Evolutionary conservation across 2,888 invertebrate species (phyloP).

Genomic region (Rhingia rostrata): DNA sequence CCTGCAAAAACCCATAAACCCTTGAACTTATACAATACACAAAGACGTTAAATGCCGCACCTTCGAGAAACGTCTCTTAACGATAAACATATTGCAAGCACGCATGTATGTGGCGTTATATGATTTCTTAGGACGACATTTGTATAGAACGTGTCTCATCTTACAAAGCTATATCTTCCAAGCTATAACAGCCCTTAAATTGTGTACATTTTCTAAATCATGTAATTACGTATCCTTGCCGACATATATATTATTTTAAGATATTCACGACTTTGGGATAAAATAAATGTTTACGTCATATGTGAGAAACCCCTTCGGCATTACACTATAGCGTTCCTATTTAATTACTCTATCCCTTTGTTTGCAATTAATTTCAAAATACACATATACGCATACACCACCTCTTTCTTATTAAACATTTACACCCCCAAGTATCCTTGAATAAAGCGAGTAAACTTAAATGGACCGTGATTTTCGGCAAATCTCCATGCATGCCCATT

Average conservation of each 20-base stretch:
- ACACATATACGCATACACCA: conserved; percentile 2
- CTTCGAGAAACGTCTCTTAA: too few species aligned
- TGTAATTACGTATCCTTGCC: background rate
- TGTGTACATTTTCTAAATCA: background rate
- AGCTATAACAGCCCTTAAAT: too few species aligned
- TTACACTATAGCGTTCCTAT: conserved; percentile 60
- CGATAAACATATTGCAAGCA: too few species aligned
- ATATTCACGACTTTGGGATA: conserved; percentile 20
- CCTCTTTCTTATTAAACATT: conserved; percentile 12
- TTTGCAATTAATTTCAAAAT: conserved; percentile 71
- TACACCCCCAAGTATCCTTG: background rate
- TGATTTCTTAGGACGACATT: background rate
- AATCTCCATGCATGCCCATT: conserved; percentile 28
- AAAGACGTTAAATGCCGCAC: too few species aligned
- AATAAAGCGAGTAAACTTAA: conserved; percentile 40
- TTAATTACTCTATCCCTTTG: conserved; percentile 74
- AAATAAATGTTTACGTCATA: conserved; percentile 52
- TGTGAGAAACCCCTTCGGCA: conserved; percentile 40
- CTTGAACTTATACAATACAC: too few species aligned
- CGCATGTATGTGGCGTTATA: too few species aligned
- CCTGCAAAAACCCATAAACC: too few species aligned
- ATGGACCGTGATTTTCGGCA: conserved; percentile 65
- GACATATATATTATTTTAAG: background rate
- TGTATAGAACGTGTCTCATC: background rate
- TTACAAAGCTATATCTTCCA: too few species aligned